These are phyloP conservation scores for Drosophila dives DNA, from an alignment of 2,888 invertebrate genomes.

Conservation along the genomic window DNA sequence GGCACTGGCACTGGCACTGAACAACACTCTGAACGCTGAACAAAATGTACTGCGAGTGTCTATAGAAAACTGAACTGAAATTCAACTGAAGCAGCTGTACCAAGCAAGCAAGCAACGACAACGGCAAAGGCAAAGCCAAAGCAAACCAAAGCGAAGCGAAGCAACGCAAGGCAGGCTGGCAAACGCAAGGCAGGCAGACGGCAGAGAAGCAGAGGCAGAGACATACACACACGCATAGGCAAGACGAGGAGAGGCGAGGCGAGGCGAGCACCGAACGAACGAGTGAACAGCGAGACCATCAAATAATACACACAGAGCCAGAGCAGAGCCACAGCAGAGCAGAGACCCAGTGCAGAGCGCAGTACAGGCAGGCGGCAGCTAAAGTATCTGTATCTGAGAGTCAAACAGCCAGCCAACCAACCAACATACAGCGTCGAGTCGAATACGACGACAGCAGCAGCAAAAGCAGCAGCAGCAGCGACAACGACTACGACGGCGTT, in stretches of 20 bases:
- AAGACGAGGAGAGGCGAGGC: conserved; percentile 20
- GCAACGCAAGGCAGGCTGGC: conserved; percentile 24
- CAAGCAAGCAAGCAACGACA: conserved; percentile 65
- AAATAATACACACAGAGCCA: conserved; percentile 70
- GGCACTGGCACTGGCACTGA: conserved; percentile 51
- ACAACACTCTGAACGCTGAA: conserved; percentile 67
- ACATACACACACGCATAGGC: conserved; percentile 46
- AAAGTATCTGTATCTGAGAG: conserved; percentile 79
- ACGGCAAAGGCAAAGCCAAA: conserved; percentile 62
- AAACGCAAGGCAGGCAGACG: conserved; percentile 19
- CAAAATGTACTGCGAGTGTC: conserved; percentile 76
- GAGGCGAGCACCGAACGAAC: conserved; percentile 53
- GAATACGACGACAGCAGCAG: conserved; percentile 20
- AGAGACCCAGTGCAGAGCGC: conserved; percentile 52
- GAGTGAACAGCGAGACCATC: conserved; percentile 78
- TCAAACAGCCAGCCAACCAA: conserved; percentile 56
- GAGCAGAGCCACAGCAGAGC: conserved; percentile 47
- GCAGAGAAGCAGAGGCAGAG: conserved; percentile 56
- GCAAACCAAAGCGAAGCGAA: conserved; percentile 59
- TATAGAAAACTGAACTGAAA: conserved; percentile 81
- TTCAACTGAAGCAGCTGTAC: conserved; percentile 81
- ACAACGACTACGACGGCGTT: conserved; percentile 15
- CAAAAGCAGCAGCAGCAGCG: conserved; percentile 18
- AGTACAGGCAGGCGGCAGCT: conserved; percentile 68
- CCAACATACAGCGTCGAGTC: conserved; percentile 61